Evolutionary conservation across 2,888 invertebrate genomes (phyloP), one percentile per base, ranked within the genome.

Genomic region (Drosophila atripex): DNA sequence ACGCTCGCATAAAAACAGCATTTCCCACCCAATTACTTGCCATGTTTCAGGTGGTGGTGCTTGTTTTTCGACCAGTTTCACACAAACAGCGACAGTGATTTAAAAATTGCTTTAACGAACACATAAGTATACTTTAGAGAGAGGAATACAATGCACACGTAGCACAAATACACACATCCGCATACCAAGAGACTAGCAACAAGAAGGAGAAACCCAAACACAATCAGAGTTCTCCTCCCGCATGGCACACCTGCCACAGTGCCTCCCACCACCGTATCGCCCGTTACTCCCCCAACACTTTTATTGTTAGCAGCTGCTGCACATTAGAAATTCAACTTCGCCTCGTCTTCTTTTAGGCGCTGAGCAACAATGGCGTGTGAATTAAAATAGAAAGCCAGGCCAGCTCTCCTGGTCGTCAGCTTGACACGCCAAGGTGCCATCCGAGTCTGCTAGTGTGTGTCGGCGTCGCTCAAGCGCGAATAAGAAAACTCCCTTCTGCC

Each of bases 241-340:
- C 61, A n/a, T 35, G 8, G 46, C 46, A 47, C 64, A 47, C 43
- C 71, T 66, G 49, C 43, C 56, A 58, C 59, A 32, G 11, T 43
- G 32, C 60, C 41, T 49, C 39, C 50, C 28, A 45, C 12, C 56
- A 23, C 52, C 25, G 69, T 21, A 45, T 65, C 51, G 65, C 64
- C 78, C 76, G 73, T 64, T 71, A 65, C 54, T 25, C 56, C 52
- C 57, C 66, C 21, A 6, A 43, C 18, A 68, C 49, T 73, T 77
- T 79, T 73, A 86, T 86, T 86, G 88, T 88, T 78, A 71, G 80
- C 85, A 86, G 88, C 83, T 88, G 86, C 76, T 88, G 88, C 80
- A 86, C 73, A 88, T 86, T 88, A 83, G 84, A 88, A 83, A 88
- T 83, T 88, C 88, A 88, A 75, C 84, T 86, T 71, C 55, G 64